phyloP scores from a whole-genome alignment of 2,888 invertebrate genomes.

The Cancer borealis region DNA sequence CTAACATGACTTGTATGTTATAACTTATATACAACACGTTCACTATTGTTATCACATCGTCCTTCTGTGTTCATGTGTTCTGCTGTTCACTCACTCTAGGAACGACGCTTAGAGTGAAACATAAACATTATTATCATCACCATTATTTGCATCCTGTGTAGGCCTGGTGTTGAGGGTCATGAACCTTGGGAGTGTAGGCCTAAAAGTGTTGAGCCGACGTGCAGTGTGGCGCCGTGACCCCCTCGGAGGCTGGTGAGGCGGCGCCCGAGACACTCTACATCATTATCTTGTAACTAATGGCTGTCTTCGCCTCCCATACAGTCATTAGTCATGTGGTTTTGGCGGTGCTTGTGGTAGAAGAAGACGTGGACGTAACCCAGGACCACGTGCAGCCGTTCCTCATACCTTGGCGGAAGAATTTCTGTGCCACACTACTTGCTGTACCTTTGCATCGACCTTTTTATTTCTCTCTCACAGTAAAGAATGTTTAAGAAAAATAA shows the following conservation, averaged over 20 bases:
- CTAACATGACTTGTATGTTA: too few species aligned
- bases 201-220: not conserved
- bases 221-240: not conserved
- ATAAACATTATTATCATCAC: not conserved
- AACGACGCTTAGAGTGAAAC: not conserved
- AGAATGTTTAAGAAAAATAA: not conserved
- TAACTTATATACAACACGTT: too few species aligned
- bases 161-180: not conserved
- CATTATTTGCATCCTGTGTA: not conserved
- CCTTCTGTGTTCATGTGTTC: not conserved
- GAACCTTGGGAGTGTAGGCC: not conserved
- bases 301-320: not conserved
- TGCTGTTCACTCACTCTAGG: not conserved
- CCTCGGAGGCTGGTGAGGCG: not conserved
- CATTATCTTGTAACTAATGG: slow-evolving; percentile 15
- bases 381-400: not conserved
- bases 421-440: not conserved
- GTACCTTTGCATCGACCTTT: not conserved
- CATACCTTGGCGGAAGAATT: too few species aligned
- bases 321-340: not conserved
- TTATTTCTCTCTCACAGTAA: not conserved
- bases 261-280: not conserved
- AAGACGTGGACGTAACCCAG: not conserved
- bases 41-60: too few species aligned
- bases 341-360: not conserved